phyloP scores from a whole-genome alignment of 2,888 invertebrate species.

The Coremacera marginata region DNA sequence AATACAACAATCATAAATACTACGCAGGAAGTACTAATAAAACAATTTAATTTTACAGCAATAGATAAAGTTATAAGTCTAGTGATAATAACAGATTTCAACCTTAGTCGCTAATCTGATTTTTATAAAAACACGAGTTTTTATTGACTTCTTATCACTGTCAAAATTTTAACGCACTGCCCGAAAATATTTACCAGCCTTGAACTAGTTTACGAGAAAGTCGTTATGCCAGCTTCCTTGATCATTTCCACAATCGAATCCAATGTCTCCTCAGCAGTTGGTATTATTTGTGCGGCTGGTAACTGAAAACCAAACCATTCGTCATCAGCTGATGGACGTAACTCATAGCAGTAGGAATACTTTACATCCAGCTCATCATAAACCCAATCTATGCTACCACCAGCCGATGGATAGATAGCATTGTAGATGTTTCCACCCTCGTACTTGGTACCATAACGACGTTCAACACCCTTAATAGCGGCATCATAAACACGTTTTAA shows the following conservation, averaged over 20 bases:
- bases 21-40: no score
- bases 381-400: constrained; percentile 81
- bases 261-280: constrained; percentile 76
- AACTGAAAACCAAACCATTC: constrained; percentile 77
- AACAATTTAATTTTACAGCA: no score
- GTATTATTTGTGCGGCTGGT: constrained; percentile 76
- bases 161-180: no score
- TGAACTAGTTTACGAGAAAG: constrained; percentile 56
- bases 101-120: no score
- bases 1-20: no score
- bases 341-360: constrained; percentile 71
- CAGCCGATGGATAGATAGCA: constrained; percentile 74
- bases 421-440: constrained; percentile 74
- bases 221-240: constrained; percentile 70
- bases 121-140: no score
- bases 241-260: constrained; percentile 72
- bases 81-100: no score
- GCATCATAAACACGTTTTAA: constrained; percentile 67
- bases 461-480: constrained; percentile 66
- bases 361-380: constrained; percentile 73
- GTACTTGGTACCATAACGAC: constrained; percentile 74
- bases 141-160: no score
- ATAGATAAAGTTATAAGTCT: no score
- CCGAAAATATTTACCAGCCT: no score
- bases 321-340: constrained; percentile 69